Evolutionary conservation across 2,113 vertebrate genomes (phyloP).

Genomic region (Ardeotis arabs): DNA sequence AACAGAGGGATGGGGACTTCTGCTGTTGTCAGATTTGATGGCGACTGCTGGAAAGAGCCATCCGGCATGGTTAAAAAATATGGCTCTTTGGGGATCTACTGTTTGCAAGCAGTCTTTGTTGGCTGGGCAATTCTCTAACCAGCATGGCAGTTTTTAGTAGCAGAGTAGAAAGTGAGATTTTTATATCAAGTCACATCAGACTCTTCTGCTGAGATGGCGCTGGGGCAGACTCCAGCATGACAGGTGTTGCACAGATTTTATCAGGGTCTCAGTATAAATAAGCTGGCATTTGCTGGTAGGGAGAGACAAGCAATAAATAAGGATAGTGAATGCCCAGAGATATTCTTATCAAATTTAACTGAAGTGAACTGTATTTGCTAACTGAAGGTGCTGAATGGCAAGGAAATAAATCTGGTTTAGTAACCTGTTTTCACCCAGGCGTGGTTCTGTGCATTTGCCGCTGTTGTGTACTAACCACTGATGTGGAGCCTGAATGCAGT

Average conservation of each 20-base stretch:
- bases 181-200: not conserved
- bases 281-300: not conserved
- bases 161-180: not conserved
- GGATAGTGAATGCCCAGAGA: not conserved
- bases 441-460: rapidly evolving
- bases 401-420: not conserved
- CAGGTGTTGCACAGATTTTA: not conserved
- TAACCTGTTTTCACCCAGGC: not conserved
- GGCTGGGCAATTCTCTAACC: not conserved
- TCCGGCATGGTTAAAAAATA: not conserved
- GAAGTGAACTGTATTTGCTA: not conserved
- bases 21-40: not conserved
- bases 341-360: not conserved
- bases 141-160: not conserved
- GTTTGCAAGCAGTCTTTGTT: not conserved
- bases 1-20: not conserved
- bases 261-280: not conserved
- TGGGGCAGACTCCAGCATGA: slow-evolving; percentile 1
- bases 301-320: not conserved
- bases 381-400: not conserved
- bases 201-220: not conserved
- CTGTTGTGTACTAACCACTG: not conserved
- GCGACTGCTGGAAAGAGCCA: not conserved
- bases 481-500: not conserved
- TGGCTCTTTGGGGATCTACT: not conserved